Evolutionary conservation across 2,797 vertebrate genomes (phyloP), one percentile per base, ranked within the genome.

Genomic region (Intellagama lesueurii): DNA sequence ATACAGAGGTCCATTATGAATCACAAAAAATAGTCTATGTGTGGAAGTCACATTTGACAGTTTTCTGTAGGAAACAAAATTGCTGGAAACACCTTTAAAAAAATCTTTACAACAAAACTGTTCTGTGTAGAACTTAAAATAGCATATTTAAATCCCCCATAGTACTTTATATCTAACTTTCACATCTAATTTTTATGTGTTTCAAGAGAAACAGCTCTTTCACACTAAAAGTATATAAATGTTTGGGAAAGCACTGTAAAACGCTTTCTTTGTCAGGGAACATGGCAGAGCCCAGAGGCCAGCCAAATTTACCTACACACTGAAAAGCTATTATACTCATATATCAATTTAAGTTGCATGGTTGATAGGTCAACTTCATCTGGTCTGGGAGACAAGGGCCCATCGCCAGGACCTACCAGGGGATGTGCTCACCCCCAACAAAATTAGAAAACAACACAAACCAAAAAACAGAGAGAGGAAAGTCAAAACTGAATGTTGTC

Each of bases 1-100:
- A 82, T 69, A 77, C 76, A 85, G 32, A 49, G 4, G 26, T 87
- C 1, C 0, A 19, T 72, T 16, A 5, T 0, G 7, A 90, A 73
- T 30, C 66, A 17, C 40, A 89, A 83, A 28, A 78, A 73, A 30
- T 0, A 92, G 4, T 12, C 60, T 1, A 0, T 2, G 30, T 28
- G 90, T 92, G 49, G 82, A 87, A 35, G 85, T 19, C 70, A 81
- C 8, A 84, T 72, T 14, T 82, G 85, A 91, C 95, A 64, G 73
- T 93, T 92, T 93, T 92, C 75, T 75, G 78, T n/a, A 91, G 81
- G 40, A 77, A 85, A 17, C 35, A n/a, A 66, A 40, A 8, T 35
- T 40, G 40, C 79, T 91, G 28, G 89, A 44, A 83, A 6, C 12
- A 47, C 11, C 5, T 30, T 79, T 78, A 11, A 72, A 30, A 80